Evolutionary conservation across 2,113 vertebrate species (phyloP).

Genomic region (Aythya baeri): DNA sequence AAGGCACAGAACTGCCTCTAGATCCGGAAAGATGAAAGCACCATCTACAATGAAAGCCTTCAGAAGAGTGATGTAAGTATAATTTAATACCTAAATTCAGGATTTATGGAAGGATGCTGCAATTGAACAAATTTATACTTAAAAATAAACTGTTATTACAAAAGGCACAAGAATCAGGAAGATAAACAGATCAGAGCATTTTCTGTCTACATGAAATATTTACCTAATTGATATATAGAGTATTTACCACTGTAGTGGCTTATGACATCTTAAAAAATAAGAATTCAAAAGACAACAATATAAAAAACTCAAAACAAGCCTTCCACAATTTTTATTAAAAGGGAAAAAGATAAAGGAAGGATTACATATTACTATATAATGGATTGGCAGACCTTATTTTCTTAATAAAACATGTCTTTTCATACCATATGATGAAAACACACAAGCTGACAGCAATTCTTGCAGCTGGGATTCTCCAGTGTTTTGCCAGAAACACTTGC

Average conservation of each 20-base stretch:
- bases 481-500: neutral
- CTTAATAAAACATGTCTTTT: neutral
- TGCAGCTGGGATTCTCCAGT: neutral
- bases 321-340: neutral
- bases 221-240: neutral
- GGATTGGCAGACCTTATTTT: neutral
- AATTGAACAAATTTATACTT: neutral
- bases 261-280: neutral
- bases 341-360: neutral
- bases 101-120: neutral
- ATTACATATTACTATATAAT: neutral
- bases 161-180: neutral
- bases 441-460: neutral
- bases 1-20: neutral
- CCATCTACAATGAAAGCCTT: neutral
- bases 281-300: rapidly evolving
- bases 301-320: neutral
- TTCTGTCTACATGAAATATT: neutral
- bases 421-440: neutral
- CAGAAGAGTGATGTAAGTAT: neutral
- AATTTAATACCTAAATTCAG: neutral
- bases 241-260: neutral
- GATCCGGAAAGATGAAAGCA: neutral
- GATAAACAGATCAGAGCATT: neutral
- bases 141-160: neutral